Evolutionary conservation across 2,797 vertebrate species (phyloP).

Genomic region (Gorsachius magnificus): DNA sequence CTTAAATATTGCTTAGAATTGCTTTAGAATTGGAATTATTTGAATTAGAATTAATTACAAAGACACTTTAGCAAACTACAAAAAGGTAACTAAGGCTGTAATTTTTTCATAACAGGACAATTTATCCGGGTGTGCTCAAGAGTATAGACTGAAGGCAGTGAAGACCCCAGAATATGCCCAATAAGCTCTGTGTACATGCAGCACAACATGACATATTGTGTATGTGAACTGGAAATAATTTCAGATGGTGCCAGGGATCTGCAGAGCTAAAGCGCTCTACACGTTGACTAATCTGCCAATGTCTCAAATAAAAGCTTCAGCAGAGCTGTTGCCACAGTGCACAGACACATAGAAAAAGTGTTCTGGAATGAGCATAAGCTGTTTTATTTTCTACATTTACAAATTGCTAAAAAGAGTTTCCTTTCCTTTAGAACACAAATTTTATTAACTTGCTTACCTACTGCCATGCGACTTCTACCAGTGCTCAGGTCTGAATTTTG

Average conservation of each 20-base stretch:
- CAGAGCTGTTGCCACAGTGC: neutral
- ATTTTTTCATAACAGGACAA: neutral
- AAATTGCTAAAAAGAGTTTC: neutral
- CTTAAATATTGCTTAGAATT: neutral
- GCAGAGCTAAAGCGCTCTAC: neutral
- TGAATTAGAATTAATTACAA: neutral
- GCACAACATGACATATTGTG: neutral
- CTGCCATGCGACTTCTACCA: neutral
- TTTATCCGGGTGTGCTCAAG: neutral
- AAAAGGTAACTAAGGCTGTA: neutral
- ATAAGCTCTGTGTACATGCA: neutral
- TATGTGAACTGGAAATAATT: constrained; percentile 18
- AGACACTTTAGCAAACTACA: neutral
- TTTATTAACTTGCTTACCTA: neutral
- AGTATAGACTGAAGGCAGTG: neutral
- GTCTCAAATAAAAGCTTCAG: neutral
- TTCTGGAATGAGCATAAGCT: neutral
- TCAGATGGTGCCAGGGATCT: neutral
- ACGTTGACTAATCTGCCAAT: neutral
- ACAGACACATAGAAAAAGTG: neutral
- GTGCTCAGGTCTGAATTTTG: neutral
- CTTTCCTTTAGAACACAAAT: neutral
- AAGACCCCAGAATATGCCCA: neutral
- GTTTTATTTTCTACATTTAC: constrained; percentile 1
- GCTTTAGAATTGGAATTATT: constrained; percentile 10